Base-by-base conservation (phyloP, 2,888 invertebrate genomes). In the Limnephilus lunatus region DNA sequence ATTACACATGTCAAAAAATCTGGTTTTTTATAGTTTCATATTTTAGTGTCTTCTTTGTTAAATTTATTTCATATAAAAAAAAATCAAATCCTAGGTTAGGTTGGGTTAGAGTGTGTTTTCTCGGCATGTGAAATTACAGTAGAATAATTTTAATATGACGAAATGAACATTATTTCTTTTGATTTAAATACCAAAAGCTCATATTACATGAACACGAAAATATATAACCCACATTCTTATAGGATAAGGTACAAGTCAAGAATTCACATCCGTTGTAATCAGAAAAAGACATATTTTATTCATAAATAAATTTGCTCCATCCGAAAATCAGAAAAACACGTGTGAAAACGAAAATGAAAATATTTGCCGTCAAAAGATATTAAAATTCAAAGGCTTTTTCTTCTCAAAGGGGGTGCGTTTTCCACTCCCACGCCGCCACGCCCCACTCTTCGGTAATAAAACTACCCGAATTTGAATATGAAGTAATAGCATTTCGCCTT, bases 391-490 rank as follows among this genome's bases (percentile, higher is more conserved):
- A 91, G 44, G 85, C 89, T 91, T 89, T 89, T 83, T 83, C 44
- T 48, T 15, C 39, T 30, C n/a, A 25, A 25, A 85, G 44, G 81
- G 53, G 81, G 82, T 19, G 83, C 81, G 88, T 82, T 82, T 91
- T 81, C 53, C 30, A 44, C 44, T 44, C 44, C 44, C 44, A 44
- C 83, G 82, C 82, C 30, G 12, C 44, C 44, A 44, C 83, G 82
- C 82, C 30, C 68, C 31, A 89, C 91, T 32, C 91, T 85, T 85
- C 32, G 35, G 89, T 91, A 85, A 89, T 91, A 89, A 91, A 91
- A 91, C 91, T 91, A 91, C 85, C 82, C 89, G 80, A 91, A 91
- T 91, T 91, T 89, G 91, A 91, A 91, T 91, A 91, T 91, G 91
- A 91, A 91, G 91, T 91, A 81, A 91, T 91, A 88, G 91, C 88